Evolutionary conservation across 2,888 invertebrate species (phyloP), one percentile per base, ranked within the genome.

Genomic region (Holacanthella duospinosa): DNA sequence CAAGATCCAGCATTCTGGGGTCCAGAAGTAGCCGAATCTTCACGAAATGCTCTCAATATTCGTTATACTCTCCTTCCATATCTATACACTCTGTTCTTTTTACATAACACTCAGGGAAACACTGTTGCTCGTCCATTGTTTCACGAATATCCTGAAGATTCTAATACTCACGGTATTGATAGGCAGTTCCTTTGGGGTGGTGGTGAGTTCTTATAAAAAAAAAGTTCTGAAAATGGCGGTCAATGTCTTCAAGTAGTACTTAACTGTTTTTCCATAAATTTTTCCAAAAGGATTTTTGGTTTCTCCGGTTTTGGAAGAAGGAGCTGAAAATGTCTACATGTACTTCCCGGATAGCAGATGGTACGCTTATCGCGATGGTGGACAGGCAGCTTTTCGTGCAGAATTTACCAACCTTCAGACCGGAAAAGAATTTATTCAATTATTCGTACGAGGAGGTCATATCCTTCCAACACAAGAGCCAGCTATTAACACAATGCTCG

Each of bases 1-100:
- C 92, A 93, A 81, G 92, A 93, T 81, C 92, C 93, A 0, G 91
- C 83, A 2, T 82, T 85, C 21, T 78, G 89, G 75, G 88, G 89
- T 1, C 78, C 82, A 0, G 80, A 79, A 54, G 87, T 89, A 24
- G 82, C 85, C 9, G 76, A 77, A 9, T 86, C 89, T 0, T 83
- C 87, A 0, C 81, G 80, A 63, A 78, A 79, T 43, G 85, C 88
- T 0, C 78, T 89, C 0, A 76, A 78, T 1, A 80, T 83, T 55
- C 83, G 91, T 36, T 92, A 92, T 77, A 78, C 81, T 2, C 77
- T 91, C 19, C 78, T 92, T 61, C 90, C 91, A 0, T 86, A 88
- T 75, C 82, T 90, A 69, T 92, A 91, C 78, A 78, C 80, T 1
- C 74, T 77, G 4, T 74, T 79, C 69, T 76, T 77, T 66, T 78